Conservation (phyloP, 1,140 invertebrate genomes). For the Lucilia sericata region DNA sequence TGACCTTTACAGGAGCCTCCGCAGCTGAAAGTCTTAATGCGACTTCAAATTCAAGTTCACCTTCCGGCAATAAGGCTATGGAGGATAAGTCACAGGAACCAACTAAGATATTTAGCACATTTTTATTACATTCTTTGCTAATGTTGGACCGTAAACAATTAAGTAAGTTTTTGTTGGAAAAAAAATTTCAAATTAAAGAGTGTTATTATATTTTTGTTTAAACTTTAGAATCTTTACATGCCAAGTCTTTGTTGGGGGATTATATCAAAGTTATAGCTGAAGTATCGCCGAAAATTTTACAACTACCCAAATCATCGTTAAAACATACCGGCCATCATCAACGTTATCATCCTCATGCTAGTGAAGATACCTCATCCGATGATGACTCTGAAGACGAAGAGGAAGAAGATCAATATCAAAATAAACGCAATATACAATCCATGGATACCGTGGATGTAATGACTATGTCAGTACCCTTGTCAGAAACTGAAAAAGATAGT, state of each 20-base stretch:
- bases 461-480: slow-evolving; percentile 61
- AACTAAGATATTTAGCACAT: slow-evolving; percentile 55
- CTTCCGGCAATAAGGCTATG: neutral
- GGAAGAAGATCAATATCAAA: slow-evolving; percentile 57
- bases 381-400: slow-evolving; percentile 64
- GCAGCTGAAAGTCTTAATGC: neutral
- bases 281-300: slow-evolving; percentile 68
- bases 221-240: slow-evolving; percentile 49
- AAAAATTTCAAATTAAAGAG: neutral
- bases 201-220: neutral
- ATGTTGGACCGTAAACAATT: slow-evolving; percentile 75
- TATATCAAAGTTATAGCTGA: slow-evolving; percentile 65
- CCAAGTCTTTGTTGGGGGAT: slow-evolving; percentile 49
- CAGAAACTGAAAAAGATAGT: slow-evolving; percentile 66
- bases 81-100: neutral
- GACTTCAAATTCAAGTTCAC: slow-evolving; percentile 1
- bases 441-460: slow-evolving; percentile 21
- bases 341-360: slow-evolving; percentile 69
- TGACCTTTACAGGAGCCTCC: slow-evolving; percentile 29
- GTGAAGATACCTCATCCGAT: slow-evolving; percentile 68
- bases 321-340: slow-evolving; percentile 66
- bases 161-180: slow-evolving; percentile 68
- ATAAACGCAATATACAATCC: neutral
- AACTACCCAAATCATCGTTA: slow-evolving; percentile 59
- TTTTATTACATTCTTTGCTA: slow-evolving; percentile 75